Base-by-base conservation (phyloP, 92 coral and sea anemone species). In the Heteractis magnifica region DNA sequence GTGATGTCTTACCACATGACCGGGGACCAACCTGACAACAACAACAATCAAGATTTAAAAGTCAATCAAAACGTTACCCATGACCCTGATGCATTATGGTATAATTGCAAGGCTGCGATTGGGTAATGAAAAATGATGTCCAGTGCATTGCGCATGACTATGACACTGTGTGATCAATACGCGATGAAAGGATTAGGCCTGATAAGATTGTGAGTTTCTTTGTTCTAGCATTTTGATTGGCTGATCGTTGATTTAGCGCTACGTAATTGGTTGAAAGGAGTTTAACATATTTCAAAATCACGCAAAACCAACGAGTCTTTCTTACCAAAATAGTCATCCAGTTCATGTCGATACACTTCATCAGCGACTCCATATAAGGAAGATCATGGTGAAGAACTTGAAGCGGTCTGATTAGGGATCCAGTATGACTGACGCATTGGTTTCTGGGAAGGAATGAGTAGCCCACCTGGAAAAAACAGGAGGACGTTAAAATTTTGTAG, bases 261-360 rank as follows among this genome's bases (percentile, higher is more conserved):
- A 34, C 44, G 44, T 34, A 2, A 34, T 34, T 34, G 44, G 3
- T 34, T 34, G 44, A 34, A 34, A 34, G 44, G 44, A 34, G 44
- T 0, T 34, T 2, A 34, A 34, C 44, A 34, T 2, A 34, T 34
- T 34, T 34, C 44, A 34, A 34, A 34, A 34, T 34, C 3, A 34
- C 44, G 44, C 44, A 34, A 34, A 34, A 34, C 3, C 44, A 34
- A 34, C 44, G 75, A 14, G 14, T 6, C 51, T 11, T 56, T 71
- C 97, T 86, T 74, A 96, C 99, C 93, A 96, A 79, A 11, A 96
- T 79, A 8, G 99, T 84, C 94, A 96, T 91, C 99, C 99, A 96
- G 91, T 94, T 90, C 99, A 96, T 94, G 65, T 94, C 93, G 14
- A 96, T 87, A 77, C 99, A 96, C 71, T 87, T 96, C 91, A 96